A percentile compares a stretch with the other conserved stretches of the same genome.
Evolutionary conservation across 2,797 vertebrate genomes (phyloP).

Genomic region (Peromyscus attwateri): DNA sequence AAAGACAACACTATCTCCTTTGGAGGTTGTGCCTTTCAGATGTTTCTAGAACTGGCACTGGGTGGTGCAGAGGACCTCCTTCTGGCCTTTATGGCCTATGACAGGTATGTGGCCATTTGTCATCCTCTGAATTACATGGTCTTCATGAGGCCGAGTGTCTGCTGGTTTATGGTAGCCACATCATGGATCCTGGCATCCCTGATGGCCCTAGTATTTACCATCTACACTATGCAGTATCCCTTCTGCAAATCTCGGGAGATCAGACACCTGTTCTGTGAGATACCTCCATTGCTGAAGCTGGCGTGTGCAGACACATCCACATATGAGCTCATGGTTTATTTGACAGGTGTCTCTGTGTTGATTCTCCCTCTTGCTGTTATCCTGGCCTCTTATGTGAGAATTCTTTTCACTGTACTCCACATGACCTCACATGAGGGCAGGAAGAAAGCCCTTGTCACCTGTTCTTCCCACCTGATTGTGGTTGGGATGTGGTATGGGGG

Average conservation of each 20-base stretch:
- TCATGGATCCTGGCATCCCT: slow-evolving; percentile 47
- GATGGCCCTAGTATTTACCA: background rate
- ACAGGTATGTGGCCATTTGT: slow-evolving; percentile 75
- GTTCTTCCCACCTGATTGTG: slow-evolving; percentile 80
- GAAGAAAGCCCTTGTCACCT: slow-evolving; percentile 79
- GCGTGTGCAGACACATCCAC: slow-evolving; percentile 55
- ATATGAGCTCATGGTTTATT: slow-evolving; percentile 47
- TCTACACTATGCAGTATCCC: slow-evolving; percentile 58
- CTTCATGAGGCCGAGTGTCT: slow-evolving; percentile 58
- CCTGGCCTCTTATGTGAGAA: slow-evolving; percentile 68
- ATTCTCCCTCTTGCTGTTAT: slow-evolving; percentile 66
- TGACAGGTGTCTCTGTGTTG: slow-evolving; percentile 45
- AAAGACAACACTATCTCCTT: slow-evolving; percentile 54
- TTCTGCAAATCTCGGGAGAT: slow-evolving; percentile 62
- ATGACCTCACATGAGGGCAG: slow-evolving; percentile 74
- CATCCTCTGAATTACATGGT: slow-evolving; percentile 67
- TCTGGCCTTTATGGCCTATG: slow-evolving; percentile 75
- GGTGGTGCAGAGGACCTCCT: slow-evolving; percentile 65
- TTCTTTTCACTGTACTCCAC: background rate
- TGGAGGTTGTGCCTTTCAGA: slow-evolving; percentile 53
- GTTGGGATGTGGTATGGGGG: slow-evolving; percentile 75
- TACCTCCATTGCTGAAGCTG: slow-evolving; percentile 66
- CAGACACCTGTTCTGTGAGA: slow-evolving; percentile 72
- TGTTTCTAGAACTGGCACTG: slow-evolving; percentile 48
- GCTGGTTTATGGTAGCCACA: slow-evolving; percentile 17